Conservation (phyloP, 2,797 vertebrate genomes). For the Channa striata region DNA sequence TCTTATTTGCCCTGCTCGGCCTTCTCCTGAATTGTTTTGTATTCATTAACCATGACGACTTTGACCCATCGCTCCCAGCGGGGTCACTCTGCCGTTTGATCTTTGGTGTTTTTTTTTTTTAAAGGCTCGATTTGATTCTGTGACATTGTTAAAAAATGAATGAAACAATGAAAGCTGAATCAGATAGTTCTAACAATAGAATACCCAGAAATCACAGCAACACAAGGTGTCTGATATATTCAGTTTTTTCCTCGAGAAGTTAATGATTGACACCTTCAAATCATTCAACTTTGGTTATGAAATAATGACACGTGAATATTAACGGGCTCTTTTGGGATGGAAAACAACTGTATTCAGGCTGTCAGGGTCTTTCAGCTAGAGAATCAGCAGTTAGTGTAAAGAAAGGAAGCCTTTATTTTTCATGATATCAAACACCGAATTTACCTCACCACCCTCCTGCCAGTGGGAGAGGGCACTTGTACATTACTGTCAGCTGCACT, state of each 20-base stretch:
- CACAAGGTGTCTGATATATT: conserved; percentile 33
- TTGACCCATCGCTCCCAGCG: conserved; percentile 35
- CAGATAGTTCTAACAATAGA: conserved; percentile 58
- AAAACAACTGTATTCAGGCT: too few relatives aligned
- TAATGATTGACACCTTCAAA: conserved; percentile 57
- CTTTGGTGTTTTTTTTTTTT: background rate
- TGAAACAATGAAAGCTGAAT: conserved; percentile 10
- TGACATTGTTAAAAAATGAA: conserved; percentile 34
- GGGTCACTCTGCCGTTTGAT: conserved; percentile 33
- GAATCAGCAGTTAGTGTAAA: conserved; percentile 65
- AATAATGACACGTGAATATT: conserved; percentile 65
- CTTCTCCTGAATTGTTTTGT: conserved; percentile 65
- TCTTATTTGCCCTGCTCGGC: conserved; percentile 53
- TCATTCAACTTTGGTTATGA: conserved; percentile 57
- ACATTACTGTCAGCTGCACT: conserved; percentile 78
- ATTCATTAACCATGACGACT: conserved; percentile 61
- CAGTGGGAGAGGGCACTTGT: conserved; percentile 77
- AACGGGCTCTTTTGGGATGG: conserved; percentile 40
- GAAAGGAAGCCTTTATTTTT: conserved; percentile 64
- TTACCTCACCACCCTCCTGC: conserved; percentile 78
- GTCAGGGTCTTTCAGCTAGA: conserved; percentile 6
- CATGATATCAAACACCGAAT: conserved; percentile 75
- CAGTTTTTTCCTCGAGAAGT: conserved; percentile 48
- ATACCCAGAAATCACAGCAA: conserved; percentile 30
- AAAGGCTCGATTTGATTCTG: conserved; percentile 48